Conservation (phyloP, 2,797 vertebrate species). For the Lithobates pipiens region DNA sequence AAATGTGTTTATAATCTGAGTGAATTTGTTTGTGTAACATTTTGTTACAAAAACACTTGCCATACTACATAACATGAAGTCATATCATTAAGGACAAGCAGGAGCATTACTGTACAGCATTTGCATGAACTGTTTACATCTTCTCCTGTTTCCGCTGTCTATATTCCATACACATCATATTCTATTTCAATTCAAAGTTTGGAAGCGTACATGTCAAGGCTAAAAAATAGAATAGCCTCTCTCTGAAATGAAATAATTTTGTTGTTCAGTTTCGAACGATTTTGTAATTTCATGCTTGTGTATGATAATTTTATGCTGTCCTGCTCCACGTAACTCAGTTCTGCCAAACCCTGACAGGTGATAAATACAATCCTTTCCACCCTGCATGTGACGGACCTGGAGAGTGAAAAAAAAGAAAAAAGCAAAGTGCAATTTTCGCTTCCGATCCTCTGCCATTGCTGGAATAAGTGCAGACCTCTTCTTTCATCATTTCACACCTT, state of each 20-base stretch:
- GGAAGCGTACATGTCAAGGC: conserved; percentile 87
- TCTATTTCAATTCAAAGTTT: conserved; percentile 85
- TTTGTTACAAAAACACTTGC: background rate
- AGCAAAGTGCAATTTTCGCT: conserved; percentile 72
- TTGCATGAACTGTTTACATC: conserved; percentile 81
- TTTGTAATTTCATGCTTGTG: conserved; percentile 99
- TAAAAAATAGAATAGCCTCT: conserved; percentile 85
- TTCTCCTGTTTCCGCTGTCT: conserved; percentile 78
- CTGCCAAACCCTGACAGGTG: conserved; percentile 99
- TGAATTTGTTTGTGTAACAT: background rate
- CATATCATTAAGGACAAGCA: conserved; percentile 66
- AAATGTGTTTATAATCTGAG: background rate
- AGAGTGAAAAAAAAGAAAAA: conserved; percentile 64
- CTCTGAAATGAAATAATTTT: conserved; percentile 95
- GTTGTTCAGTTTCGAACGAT: conserved; percentile 98
- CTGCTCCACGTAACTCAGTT: conserved; percentile 99
- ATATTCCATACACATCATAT: conserved; percentile 77
- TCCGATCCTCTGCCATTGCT: conserved; percentile 75
- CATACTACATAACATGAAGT: conserved; percentile 73
- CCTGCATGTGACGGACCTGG: conserved; percentile 86
- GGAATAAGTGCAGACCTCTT: conserved; percentile 67
- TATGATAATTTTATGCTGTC: conserved; percentile 99
- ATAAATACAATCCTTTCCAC: conserved; percentile 99
- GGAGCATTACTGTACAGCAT: conserved; percentile 75
- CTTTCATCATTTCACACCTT: conserved; percentile 88